These are phyloP conservation scores for Ceratoteleas bidentatus DNA, from an alignment of 1,140 invertebrate species.

Conservation along the genomic window DNA sequence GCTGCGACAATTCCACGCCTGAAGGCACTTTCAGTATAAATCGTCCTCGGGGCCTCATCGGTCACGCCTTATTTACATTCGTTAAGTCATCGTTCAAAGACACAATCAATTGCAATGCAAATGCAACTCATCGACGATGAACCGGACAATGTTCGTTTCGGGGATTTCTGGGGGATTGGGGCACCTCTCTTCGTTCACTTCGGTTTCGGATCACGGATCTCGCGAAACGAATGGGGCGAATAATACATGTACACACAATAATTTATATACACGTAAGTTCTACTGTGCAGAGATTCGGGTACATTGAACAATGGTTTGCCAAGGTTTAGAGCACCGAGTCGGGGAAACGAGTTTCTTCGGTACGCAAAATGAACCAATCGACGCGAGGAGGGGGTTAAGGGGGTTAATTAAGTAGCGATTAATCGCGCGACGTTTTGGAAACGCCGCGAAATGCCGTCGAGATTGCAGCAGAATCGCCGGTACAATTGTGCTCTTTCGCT, in stretches of 20 bases:
- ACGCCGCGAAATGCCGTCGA: too few relatives aligned
- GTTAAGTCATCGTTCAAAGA: slow-evolving; percentile 21
- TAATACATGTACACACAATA: slow-evolving; percentile 44
- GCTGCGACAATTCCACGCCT: slow-evolving; percentile 47
- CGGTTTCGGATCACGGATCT: slow-evolving; percentile 4
- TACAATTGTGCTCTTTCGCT: too few relatives aligned
- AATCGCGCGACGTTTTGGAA: too few relatives aligned
- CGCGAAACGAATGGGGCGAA: slow-evolving; percentile 30
- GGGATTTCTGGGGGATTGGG: background rate
- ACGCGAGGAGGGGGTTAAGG: too few relatives aligned
- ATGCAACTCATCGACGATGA: slow-evolving; percentile 25
- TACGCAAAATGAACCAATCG: too few relatives aligned
- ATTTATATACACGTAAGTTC: slow-evolving; percentile 40
- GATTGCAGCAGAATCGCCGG: too few relatives aligned
- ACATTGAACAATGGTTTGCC: too few relatives aligned
- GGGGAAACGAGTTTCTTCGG: too few relatives aligned
- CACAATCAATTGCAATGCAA: slow-evolving; percentile 36
- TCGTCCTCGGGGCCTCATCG: slow-evolving; percentile 33
- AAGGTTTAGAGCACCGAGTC: too few relatives aligned
- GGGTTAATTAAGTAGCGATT: too few relatives aligned
- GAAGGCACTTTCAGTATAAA: slow-evolving; percentile 61
- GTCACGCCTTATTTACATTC: slow-evolving; percentile 39
- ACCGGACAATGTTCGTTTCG: slow-evolving; percentile 5
- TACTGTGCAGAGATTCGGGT: background rate
- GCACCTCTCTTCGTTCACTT: slow-evolving; percentile 15